A percentile compares a stretch with the other conserved stretches of the same genome.
phyloP scores from a whole-genome alignment of 2,113 vertebrate species.

The Hyla sarda region DNA sequence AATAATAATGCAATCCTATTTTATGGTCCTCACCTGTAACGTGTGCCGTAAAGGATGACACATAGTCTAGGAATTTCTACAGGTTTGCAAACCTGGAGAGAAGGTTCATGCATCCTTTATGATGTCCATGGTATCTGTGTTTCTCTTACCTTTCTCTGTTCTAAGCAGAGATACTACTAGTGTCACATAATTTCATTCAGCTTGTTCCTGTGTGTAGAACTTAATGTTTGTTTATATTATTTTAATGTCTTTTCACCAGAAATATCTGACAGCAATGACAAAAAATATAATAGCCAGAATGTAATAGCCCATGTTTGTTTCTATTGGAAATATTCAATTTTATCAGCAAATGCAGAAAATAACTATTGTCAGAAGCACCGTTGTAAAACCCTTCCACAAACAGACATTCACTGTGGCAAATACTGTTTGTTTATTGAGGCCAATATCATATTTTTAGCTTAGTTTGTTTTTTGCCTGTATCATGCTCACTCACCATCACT shows the following conservation, averaged over 20 bases:
- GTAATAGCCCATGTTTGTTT: background rate
- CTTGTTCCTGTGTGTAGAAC: background rate
- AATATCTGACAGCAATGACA: background rate
- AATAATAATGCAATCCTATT: background rate
- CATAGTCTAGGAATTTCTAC: too few species aligned
- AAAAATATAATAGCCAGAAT: background rate
- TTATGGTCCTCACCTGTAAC: too few species aligned
- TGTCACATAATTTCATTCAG: too few species aligned
- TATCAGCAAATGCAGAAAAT: background rate
- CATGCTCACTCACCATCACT: too few species aligned
- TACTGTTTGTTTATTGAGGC: conserved; percentile 11
- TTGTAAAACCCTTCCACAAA: background rate
- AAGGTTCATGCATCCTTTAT: too few species aligned
- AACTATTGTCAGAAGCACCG: background rate
- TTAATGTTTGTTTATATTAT: background rate
- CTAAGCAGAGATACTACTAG: too few species aligned
- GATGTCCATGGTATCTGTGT: too few species aligned
- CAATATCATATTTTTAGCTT: conserved; percentile 53
- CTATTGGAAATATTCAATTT: background rate
- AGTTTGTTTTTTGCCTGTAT: too few species aligned
- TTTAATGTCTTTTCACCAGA: background rate
- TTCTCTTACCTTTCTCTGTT: too few species aligned
- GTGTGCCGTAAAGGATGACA: too few species aligned
- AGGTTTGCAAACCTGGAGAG: too few species aligned
- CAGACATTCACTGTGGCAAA: conserved; percentile 20